A percentile compares a stretch with the other conserved stretches of the same genome.
Evolutionary conservation across 2,888 invertebrate genomes (phyloP).

Genomic region (Tenodera sinensis): DNA sequence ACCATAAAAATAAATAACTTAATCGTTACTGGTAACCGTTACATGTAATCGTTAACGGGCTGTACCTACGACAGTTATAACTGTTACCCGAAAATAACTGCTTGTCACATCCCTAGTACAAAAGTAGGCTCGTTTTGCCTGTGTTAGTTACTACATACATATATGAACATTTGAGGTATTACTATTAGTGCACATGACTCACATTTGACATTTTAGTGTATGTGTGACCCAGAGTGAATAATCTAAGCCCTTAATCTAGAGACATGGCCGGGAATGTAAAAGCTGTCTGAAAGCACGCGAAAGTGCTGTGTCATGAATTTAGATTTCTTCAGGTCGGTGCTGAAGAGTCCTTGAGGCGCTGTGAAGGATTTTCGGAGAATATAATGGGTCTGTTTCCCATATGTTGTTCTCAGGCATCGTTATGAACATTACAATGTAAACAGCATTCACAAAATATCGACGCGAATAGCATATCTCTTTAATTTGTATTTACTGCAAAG

Average conservation of each 20-base stretch:
- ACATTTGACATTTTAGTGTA: background rate
- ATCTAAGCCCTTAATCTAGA: background rate
- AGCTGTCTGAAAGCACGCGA: background rate
- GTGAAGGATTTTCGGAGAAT: background rate
- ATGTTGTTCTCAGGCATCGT: background rate
- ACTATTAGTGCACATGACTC: background rate
- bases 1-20: too few relatives aligned
- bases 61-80: too few relatives aligned
- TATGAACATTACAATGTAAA: background rate
- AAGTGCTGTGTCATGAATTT: background rate
- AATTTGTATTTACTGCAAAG: background rate
- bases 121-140: too few relatives aligned
- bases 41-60: too few relatives aligned
- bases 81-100: too few relatives aligned
- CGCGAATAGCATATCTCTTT: background rate
- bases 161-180: too few relatives aligned
- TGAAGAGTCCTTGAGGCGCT: background rate
- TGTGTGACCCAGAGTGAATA: background rate
- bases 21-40: too few relatives aligned
- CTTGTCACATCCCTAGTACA: too few relatives aligned
- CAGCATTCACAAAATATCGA: too few relatives aligned
- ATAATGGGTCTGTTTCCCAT: background rate
- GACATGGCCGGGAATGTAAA: background rate
- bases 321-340: background rate
- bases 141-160: too few relatives aligned